Base-by-base conservation (phyloP, 2,888 invertebrate species). In the Tachina lurida region DNA sequence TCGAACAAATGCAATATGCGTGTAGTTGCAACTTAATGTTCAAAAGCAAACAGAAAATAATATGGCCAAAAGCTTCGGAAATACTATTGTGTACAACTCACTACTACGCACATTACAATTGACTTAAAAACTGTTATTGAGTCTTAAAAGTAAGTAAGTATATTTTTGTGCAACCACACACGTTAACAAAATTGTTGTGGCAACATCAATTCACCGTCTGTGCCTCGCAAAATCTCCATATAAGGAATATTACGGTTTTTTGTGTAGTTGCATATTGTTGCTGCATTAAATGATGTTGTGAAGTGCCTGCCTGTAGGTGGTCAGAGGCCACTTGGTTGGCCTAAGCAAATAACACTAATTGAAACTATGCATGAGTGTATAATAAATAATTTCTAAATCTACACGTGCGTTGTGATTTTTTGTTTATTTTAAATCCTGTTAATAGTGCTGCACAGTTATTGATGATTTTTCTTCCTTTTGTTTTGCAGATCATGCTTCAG, bases 291-390 rank as follows among this genome's bases (percentile, higher is more conserved):
- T 54, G 4, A 22, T 17, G 13, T n/a, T 79, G 10, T 15, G 60
- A 56, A 17, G 12, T 80, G 58, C 49, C 52, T 79, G 85, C 78
- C 82, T 86, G 82, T 86, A 86, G 85, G 85, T 86, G 82, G 85
- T 76, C 31, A 52, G 58, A 56, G 56, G 31, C 41, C 56, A 73
- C 39, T 62, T 71, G 41, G 65, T 67, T 73, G 79, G 78, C 49
- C 71, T 82, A 77, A 82, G 85, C 65, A 86, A 86, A 86, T 86
- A 86, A 86, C 85, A 82, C 85, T 82, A 86, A 86, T 86, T 86
- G 85, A 86, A 86, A 75, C 47, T 79, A 86, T 78, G 82, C 85
- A 82, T 82, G 78, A 82, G 82, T 82, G 70, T 65, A 82, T 85
- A 78, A 85, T 85, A 85, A 75, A 85, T 85, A 81, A 78, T 78